A percentile compares a stretch with the other conserved stretches of the same genome.
Conservation (phyloP, 2,797 vertebrate species). For the Tarsius wallacei region DNA sequence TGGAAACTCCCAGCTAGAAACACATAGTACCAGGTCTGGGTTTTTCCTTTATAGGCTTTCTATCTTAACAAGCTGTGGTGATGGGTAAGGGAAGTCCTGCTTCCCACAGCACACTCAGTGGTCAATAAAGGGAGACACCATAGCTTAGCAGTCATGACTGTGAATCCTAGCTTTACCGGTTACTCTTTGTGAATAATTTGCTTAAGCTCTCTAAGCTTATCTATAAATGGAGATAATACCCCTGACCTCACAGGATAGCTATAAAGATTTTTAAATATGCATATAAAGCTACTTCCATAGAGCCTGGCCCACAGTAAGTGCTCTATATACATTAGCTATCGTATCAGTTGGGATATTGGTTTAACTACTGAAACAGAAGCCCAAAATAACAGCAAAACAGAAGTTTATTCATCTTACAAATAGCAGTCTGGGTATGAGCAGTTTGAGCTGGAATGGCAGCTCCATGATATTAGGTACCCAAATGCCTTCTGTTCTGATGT, state of each 20-base stretch:
- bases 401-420: neutral
- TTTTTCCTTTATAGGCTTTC: neutral
- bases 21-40: neutral
- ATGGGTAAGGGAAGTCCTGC: neutral
- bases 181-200: neutral
- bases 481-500: neutral
- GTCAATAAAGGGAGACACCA: neutral
- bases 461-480: neutral
- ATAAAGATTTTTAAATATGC: neutral
- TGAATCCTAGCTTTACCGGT: constrained; percentile 1
- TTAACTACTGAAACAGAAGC: constrained; percentile 21
- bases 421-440: neutral
- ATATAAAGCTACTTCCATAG: neutral
- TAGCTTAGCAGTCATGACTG: neutral
- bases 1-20: neutral
- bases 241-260: neutral
- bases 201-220: neutral
- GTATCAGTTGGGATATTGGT: neutral
- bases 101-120: neutral
- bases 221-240: neutral
- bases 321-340: neutral
- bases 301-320: neutral
- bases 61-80: neutral
- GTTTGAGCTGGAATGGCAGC: neutral
- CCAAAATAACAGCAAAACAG: neutral